These are phyloP conservation scores for Azemiops feae DNA, from an alignment of 2,113 vertebrate genomes.

Conservation along the genomic window DNA sequence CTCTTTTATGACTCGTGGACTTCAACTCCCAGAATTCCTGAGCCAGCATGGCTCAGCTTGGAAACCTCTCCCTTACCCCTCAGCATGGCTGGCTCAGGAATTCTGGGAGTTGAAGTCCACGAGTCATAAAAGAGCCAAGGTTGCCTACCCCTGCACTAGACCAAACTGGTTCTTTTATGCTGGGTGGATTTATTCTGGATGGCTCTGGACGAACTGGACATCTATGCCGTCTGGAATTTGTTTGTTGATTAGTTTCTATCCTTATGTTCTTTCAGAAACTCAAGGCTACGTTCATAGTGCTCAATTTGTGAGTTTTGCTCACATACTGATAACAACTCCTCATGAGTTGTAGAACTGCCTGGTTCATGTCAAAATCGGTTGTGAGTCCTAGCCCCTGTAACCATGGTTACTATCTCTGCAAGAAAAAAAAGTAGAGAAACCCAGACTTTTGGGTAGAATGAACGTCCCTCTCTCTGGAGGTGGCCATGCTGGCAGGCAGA, in stretches of 20 bases:
- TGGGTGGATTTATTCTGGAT: background rate
- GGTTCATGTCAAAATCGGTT: background rate
- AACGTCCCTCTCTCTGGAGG: background rate
- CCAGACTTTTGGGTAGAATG: background rate
- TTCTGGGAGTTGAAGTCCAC: too few species aligned
- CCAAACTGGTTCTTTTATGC: background rate
- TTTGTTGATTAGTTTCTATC: background rate
- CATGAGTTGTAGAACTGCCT: background rate
- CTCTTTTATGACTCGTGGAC: too few species aligned
- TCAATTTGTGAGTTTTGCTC: background rate
- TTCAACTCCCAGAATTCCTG: too few species aligned
- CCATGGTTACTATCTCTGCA: background rate
- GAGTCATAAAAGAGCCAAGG: too few species aligned
- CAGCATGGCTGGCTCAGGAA: too few species aligned
- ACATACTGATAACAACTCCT: background rate
- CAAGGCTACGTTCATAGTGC: background rate
- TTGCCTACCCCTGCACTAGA: background rate
- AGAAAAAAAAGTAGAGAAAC: background rate
- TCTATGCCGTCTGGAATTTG: background rate
- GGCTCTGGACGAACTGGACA: background rate
- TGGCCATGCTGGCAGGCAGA: background rate
- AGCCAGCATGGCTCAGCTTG: too few species aligned
- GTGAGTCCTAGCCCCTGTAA: background rate
- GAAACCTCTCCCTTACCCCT: too few species aligned
- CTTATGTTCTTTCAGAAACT: background rate